Evolutionary conservation across 2,797 vertebrate species (phyloP).

Genomic region (Hapalemur alaotrensis): DNA sequence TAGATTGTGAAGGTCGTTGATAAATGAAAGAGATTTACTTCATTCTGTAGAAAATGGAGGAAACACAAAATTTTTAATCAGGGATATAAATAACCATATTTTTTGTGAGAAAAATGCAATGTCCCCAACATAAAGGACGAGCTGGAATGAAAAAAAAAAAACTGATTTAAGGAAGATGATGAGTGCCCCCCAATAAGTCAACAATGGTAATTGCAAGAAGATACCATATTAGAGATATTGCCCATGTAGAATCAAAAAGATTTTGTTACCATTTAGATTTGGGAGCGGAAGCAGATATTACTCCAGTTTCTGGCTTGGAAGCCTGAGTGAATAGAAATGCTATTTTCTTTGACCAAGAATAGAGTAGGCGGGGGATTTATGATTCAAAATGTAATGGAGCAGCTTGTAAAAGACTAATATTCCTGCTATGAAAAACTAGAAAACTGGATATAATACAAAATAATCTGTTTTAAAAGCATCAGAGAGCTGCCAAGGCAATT

Average conservation of each 20-base stretch:
- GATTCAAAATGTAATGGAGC: background rate
- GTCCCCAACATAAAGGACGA: background rate
- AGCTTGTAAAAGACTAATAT: background rate
- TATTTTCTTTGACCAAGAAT: background rate
- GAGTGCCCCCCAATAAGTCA: background rate
- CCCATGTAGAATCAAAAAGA: background rate
- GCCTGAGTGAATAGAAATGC: background rate
- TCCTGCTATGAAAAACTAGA: background rate
- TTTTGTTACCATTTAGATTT: background rate
- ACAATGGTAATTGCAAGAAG: background rate
- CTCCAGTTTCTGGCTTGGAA: background rate
- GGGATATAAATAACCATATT: background rate
- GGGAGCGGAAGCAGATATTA: background rate
- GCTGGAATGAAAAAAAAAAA: background rate
- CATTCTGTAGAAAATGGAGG: background rate
- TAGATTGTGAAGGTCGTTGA: background rate
- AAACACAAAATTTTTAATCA: background rate
- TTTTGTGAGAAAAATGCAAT: slow-evolving; percentile 1
- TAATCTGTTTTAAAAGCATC: background rate
- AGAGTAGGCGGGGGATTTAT: background rate
- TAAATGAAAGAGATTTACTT: background rate
- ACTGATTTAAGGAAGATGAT: slow-evolving; percentile 1
- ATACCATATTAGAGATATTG: background rate
- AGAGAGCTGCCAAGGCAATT: background rate
- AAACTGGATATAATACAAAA: background rate